Percentiles rank a stretch among this genome's conserved stretches.
phyloP scores from a whole-genome alignment of 2,797 vertebrate species.

The Molossus alvarezi region DNA sequence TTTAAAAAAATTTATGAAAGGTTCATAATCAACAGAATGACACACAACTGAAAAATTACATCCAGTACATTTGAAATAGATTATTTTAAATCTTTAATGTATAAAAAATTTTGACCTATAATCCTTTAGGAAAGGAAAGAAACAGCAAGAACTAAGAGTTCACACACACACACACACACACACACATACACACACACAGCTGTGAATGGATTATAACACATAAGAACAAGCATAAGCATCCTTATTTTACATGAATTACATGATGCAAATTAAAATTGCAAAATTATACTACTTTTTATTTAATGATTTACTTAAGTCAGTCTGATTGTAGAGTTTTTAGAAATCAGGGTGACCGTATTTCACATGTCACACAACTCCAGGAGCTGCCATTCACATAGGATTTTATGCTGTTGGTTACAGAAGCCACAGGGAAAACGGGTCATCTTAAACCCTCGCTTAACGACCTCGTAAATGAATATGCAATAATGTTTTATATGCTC shows the following conservation, averaged over 20 bases:
- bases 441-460: neutral
- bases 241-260: conserved; percentile 20
- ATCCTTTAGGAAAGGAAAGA: neutral
- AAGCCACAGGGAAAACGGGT: neutral
- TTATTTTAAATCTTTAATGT: neutral
- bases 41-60: neutral
- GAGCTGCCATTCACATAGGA: neutral
- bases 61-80: neutral
- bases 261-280: neutral
- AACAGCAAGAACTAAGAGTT: neutral
- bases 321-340: neutral
- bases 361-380: neutral
- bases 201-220: neutral
- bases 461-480: neutral
- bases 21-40: conserved; percentile 10
- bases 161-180: neutral
- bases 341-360: neutral
- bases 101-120: conserved; percentile 14
- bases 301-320: conserved; percentile 4
- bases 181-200: neutral
- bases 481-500: neutral
- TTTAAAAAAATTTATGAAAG: neutral
- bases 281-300: neutral
- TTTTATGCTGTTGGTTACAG: neutral
- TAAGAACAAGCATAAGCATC: neutral